phyloP scores from a whole-genome alignment of 2,888 invertebrate genomes.

The Taenaris catops region DNA sequence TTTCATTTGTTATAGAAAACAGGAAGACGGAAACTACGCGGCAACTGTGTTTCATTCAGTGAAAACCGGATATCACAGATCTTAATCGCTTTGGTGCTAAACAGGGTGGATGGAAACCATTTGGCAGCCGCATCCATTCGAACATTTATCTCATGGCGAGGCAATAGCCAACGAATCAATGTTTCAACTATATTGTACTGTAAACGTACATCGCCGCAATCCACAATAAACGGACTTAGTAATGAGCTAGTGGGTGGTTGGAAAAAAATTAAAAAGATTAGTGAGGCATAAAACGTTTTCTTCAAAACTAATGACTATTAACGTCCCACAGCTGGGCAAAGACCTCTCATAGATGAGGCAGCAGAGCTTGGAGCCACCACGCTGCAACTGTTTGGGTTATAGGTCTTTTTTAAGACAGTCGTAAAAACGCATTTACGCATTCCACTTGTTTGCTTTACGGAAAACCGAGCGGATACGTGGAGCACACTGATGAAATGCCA shows the following conservation, averaged over 20 bases:
- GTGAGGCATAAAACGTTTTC: too few species aligned
- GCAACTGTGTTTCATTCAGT: conserved; percentile 86
- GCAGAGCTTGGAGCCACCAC: too few species aligned
- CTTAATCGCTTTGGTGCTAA: conserved; percentile 25
- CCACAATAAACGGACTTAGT: conserved; percentile 24
- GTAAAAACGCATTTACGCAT: too few species aligned
- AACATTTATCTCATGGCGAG: conserved; percentile 35
- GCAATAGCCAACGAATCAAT: conserved; percentile 53
- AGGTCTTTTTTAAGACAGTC: too few species aligned
- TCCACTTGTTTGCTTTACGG: too few species aligned
- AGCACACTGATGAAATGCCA: too few species aligned
- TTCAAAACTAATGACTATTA: too few species aligned
- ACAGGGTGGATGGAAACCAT: conserved; percentile 45
- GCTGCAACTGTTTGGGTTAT: too few species aligned
- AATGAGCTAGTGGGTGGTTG: neutral
- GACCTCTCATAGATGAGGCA: too few species aligned
- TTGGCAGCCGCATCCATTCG: conserved; percentile 34
- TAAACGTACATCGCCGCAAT: conserved; percentile 41
- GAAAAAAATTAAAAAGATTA: too few species aligned
- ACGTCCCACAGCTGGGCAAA: too few species aligned
- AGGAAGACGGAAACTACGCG: conserved; percentile 86
- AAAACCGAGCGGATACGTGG: too few species aligned
- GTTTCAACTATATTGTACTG: conserved; percentile 50
- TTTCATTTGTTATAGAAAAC: conserved; percentile 60
- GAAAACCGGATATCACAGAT: conserved; percentile 83